Conservation (phyloP, 2,113 vertebrate genomes). For the Arizona elegans region DNA sequence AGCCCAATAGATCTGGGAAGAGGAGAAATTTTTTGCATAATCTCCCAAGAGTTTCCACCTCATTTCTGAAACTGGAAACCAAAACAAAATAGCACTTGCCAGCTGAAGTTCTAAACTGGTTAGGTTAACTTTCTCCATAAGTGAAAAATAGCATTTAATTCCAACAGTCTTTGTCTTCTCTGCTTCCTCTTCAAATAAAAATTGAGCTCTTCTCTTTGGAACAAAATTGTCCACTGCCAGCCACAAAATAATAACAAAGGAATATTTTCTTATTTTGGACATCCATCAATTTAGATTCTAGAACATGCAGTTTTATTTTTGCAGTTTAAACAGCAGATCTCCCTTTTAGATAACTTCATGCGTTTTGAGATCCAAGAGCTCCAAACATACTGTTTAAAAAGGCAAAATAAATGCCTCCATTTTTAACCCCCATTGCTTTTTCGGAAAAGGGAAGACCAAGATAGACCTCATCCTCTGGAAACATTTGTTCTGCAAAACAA, state of each 20-base stretch:
- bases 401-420: not conserved
- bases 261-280: not conserved
- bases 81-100: not conserved
- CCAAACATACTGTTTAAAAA: not conserved
- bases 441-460: not conserved
- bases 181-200: not conserved
- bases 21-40: not conserved
- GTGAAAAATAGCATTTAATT: not conserved
- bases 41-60: not conserved
- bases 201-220: fast-evolving
- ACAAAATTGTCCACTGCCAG: not conserved
- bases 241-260: not conserved
- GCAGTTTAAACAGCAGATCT: not conserved
- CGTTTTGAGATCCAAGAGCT: not conserved
- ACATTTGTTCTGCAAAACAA: too few species aligned
- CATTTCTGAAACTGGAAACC: not conserved
- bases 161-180: not conserved
- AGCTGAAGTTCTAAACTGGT: not conserved
- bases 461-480: not conserved
- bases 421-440: too few species aligned
- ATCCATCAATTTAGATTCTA: too few species aligned
- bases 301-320: not conserved
- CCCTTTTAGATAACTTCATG: not conserved
- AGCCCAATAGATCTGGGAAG: not conserved
- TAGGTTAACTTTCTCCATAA: fast-evolving